phyloP scores from a whole-genome alignment of 2,113 vertebrate genomes.

The Phalacrocorax pelagicus region DNA sequence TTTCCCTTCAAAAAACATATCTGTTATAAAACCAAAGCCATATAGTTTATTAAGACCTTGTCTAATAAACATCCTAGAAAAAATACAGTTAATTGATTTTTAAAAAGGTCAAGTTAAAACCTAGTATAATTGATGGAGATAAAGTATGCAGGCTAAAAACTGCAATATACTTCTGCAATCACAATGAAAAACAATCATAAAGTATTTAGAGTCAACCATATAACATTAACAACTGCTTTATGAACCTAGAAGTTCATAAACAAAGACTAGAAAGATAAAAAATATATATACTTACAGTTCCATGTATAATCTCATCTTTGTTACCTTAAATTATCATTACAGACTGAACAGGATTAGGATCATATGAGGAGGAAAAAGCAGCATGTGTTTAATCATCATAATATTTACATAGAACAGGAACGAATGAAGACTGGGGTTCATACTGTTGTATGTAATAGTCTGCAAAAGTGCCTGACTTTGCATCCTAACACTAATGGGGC shows the following conservation, averaged over 20 bases:
- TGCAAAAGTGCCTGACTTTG: not conserved
- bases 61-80: not conserved
- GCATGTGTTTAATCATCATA: not conserved
- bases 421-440: not conserved
- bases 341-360: not conserved
- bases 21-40: not conserved
- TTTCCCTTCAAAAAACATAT: not conserved
- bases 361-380: accelerated
- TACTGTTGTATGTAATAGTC: not conserved
- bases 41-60: not conserved
- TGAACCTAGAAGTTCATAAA: not conserved
- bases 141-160: not conserved
- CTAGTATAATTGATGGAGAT: not conserved
- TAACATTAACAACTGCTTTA: not conserved
- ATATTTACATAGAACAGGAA: not conserved
- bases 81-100: accelerated
- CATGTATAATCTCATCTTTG: not conserved
- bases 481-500: not conserved
- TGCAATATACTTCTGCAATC: not conserved
- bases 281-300: not conserved
- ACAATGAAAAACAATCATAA: not conserved
- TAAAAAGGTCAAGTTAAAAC: not conserved
- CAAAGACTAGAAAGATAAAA: not conserved
- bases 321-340: not conserved
- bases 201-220: not conserved